Base-by-base conservation (phyloP, 2,113 vertebrate genomes). In the Dicrurus megarhynchus region DNA sequence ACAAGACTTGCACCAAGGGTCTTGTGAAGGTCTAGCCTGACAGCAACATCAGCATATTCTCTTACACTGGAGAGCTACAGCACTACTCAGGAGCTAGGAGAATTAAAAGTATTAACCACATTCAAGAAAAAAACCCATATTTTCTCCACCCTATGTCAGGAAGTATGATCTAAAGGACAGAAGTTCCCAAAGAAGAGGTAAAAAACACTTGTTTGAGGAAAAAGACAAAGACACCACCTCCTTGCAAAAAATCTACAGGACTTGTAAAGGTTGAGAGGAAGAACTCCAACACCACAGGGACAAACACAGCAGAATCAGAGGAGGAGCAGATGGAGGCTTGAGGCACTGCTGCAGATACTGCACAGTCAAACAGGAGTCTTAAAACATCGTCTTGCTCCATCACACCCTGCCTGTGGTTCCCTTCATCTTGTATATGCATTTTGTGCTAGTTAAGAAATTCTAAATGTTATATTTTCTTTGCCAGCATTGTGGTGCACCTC, bases 371-470 rank as follows among this genome's bases (percentile, higher is more conserved):
- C 13, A 69, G 21, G 14, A 76, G 44, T 27, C 57, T 68, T 56
- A 42, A 65, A 74, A 68, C 2, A 0, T 5, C 41, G 6, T 42
- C 44, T 59, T 71, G 18, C 23, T 68, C 20, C 21, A 52, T n/a
- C 39, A 50, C 0, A 0, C 16, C 11, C 53, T 56, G 27, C 21
- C n/a, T 83, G 6, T 57, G 46, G 7, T 33, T 80, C 17, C 24
- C 28, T 32, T 65, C 7, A 4, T 7, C 3, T 2, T 37, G 4
- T 32, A 42, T 20, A 68, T 11, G 17, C 12, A 63, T 79, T 88
- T 69, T 53, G 20, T 69, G 24, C 28, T n/a, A 24, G 22, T 32
- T 73, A 80, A 35, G 10, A 79, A 79, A 63, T 73, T 86, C 18
- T 56, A 68, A 80, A 56, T 17, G 23, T 41, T 59, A 10, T 42